phyloP scores from a whole-genome alignment of 2,888 invertebrate genomes.

The Blastobasis adustella region DNA sequence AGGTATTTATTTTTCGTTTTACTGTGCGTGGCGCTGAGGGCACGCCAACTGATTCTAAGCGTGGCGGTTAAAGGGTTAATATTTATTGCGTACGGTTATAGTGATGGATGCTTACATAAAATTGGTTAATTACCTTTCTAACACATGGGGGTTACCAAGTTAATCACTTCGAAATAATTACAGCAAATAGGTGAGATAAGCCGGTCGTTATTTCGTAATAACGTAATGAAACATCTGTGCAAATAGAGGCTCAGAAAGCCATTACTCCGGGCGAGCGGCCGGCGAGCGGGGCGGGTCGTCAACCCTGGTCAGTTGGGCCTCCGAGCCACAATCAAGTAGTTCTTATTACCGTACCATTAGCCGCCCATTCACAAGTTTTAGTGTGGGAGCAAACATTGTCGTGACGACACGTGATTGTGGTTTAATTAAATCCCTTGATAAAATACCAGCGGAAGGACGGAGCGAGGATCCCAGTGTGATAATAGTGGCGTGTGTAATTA shows the following conservation, averaged over 20 bases:
- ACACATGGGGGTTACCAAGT: no score
- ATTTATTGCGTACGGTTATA: no score
- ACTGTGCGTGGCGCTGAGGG: no score
- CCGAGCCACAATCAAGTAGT: slow-evolving; percentile 27
- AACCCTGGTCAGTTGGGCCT: slow-evolving; percentile 31
- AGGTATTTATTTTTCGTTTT: no score
- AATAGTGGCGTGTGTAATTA: not conserved
- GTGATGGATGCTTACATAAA: no score
- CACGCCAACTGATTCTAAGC: no score
- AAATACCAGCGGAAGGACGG: not conserved
- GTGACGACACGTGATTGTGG: slow-evolving; percentile 44
- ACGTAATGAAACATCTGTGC: slow-evolving; percentile 24
- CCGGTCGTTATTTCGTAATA: slow-evolving; percentile 5
- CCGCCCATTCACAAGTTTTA: slow-evolving; percentile 39
- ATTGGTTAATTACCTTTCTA: no score
- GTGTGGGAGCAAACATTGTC: slow-evolving; percentile 47
- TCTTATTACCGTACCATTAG: slow-evolving; percentile 37
- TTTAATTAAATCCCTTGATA: slow-evolving; percentile 8
- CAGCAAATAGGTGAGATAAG: no score
- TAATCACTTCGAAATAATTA: no score
- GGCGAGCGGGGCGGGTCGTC: slow-evolving; percentile 6
- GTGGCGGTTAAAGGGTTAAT: no score
- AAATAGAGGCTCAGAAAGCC: slow-evolving; percentile 13
- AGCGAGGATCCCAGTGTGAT: not conserved
- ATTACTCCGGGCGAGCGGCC: slow-evolving; percentile 4